Evolutionary conservation across 2,113 vertebrate species (phyloP).

Genomic region (Limnothrissa miodon): DNA sequence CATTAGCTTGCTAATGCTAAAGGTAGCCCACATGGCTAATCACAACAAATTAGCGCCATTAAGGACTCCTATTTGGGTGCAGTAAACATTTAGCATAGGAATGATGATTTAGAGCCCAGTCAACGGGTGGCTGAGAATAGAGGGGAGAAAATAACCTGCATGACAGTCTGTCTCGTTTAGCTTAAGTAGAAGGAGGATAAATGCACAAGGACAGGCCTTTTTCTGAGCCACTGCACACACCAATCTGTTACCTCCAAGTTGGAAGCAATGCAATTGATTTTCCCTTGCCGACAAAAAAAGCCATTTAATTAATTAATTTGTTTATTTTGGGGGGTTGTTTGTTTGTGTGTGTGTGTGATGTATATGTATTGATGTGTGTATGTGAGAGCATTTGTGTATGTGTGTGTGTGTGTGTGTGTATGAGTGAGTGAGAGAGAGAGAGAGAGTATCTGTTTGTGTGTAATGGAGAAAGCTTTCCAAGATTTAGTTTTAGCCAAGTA

Average conservation of each 20-base stretch:
- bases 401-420: neutral
- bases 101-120: neutral
- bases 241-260: constrained; percentile 20
- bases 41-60: constrained; percentile 8
- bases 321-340: neutral
- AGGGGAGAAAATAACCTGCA: neutral
- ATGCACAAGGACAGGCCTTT: neutral
- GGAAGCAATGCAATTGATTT: constrained; percentile 9
- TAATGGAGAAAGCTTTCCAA: neutral
- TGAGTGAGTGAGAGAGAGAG: neutral
- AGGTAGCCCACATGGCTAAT: neutral
- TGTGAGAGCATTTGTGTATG: neutral
- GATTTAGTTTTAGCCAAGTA: neutral
- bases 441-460: neutral
- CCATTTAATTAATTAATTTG: constrained; percentile 32
- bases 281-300: neutral
- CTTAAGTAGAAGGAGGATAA: neutral
- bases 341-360: neutral
- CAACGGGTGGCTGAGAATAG: neutral
- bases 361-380: neutral
- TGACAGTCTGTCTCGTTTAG: constrained; percentile 8
- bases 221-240: constrained; percentile 18
- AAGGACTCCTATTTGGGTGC: neutral
- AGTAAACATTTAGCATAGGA: neutral
- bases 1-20: constrained; percentile 1